A percentile compares a stretch with the other conserved stretches of the same genome.
Conservation (phyloP, 2,888 invertebrate genomes). For the Mythimna albipuncta region DNA sequence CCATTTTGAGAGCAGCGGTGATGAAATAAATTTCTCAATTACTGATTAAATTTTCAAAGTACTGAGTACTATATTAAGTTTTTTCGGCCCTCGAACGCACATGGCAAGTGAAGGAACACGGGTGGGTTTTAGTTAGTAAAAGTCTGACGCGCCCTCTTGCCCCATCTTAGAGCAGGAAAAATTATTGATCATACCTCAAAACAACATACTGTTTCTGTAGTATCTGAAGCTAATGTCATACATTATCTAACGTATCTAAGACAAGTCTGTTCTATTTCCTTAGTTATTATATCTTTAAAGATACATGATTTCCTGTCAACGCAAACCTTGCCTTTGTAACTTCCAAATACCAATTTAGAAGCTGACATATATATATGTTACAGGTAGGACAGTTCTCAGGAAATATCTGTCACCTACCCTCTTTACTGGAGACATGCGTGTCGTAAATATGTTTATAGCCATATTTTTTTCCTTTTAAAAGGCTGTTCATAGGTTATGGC, state of each 20-base stretch:
- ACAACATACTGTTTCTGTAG: neutral
- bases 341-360: too few species aligned
- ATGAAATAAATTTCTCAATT: too few species aligned
- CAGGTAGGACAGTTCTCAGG: constrained; percentile 4
- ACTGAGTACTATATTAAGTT: too few species aligned
- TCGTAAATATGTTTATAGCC: constrained; percentile 8
- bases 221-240: neutral
- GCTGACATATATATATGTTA: neutral
- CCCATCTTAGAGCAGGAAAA: too few species aligned
- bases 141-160: too few species aligned
- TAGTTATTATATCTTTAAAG: constrained; percentile 1
- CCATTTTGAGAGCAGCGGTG: too few species aligned
- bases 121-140: too few species aligned
- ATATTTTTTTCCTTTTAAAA: constrained; percentile 8
- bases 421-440: neutral
- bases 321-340: constrained; percentile 13
- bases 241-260: neutral
- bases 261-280: neutral
- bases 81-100: too few species aligned
- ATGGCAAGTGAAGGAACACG: too few species aligned
- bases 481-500: constrained; percentile 1
- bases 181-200: too few species aligned
- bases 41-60: too few species aligned
- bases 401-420: constrained; percentile 30
- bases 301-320: constrained; percentile 24